Conservation (phyloP, 2,888 invertebrate genomes). For the Chloroclysta siterata region DNA sequence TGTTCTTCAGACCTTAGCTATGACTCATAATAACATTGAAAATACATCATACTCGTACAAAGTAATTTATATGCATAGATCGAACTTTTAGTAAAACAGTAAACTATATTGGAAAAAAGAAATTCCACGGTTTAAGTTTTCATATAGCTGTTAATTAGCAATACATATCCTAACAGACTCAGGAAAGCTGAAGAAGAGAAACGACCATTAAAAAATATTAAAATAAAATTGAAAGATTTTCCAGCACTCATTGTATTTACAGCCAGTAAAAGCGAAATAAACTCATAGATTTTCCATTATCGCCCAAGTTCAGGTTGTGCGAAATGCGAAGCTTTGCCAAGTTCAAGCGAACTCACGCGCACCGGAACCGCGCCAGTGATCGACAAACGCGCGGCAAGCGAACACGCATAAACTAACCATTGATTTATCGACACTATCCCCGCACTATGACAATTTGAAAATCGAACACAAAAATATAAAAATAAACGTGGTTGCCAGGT, state of each 20-base stretch:
- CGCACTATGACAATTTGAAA: conserved; percentile 26
- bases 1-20: not conserved
- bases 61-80: no score
- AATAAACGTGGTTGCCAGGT: conserved; percentile 7
- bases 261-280: conserved; percentile 9
- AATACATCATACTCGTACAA: not conserved
- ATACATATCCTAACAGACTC: no score
- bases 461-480: conserved; percentile 13
- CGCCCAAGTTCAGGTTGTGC: conserved; percentile 36
- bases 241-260: not conserved
- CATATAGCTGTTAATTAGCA: no score
- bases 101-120: no score
- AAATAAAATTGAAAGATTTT: conserved; percentile 1
- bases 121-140: no score
- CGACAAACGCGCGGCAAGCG: conserved; percentile 70
- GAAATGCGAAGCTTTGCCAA: conserved; percentile 72
- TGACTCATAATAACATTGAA: not conserved
- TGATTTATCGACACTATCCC: conserved; percentile 45
- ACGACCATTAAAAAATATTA: no score
- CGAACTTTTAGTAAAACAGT: no score
- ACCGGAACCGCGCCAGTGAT: conserved; percentile 66
- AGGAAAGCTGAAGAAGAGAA: no score
- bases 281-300: conserved; percentile 21
- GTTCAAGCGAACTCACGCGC: conserved; percentile 70
- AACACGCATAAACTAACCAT: conserved; percentile 67